Conservation (phyloP, 1,140 invertebrate genomes). For the Solen grandis region DNA sequence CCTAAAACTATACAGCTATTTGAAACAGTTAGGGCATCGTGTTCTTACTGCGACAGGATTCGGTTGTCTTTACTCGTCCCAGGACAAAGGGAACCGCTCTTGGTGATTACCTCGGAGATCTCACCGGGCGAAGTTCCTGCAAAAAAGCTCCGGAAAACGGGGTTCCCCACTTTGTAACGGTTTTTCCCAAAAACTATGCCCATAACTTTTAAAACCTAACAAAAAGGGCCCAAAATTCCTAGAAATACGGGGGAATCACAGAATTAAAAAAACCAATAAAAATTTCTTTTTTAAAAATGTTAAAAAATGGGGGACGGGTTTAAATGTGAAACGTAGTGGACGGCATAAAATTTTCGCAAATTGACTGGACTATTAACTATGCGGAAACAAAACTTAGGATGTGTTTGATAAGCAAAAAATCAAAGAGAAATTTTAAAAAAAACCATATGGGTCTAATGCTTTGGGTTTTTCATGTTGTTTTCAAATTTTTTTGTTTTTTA, state of each 20-base stretch:
- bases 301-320: conserved; percentile 13
- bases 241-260: conserved; percentile 39
- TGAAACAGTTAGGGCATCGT: conserved; percentile 71
- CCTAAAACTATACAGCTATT: conserved; percentile 76
- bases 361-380: neutral
- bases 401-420: conserved; percentile 17
- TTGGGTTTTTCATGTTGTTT: no score
- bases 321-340: neutral
- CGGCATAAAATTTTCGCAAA: conserved; percentile 6
- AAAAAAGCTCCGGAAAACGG: no score
- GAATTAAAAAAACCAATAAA: conserved; percentile 23
- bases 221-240: neutral
- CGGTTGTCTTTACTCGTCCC: conserved; percentile 66
- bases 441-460: conserved; percentile 5
- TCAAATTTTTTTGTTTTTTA: no score
- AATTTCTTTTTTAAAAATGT: conserved; percentile 21
- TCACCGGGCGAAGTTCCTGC: conserved; percentile 3
- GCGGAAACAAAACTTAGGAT: conserved; percentile 9
- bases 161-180: conserved; percentile 36
- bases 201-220: conserved; percentile 2
- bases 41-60: conserved; percentile 81
- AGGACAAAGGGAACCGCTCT: conserved; percentile 15
- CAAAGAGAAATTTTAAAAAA: neutral
- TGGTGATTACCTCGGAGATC: conserved; percentile 20
- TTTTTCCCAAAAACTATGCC: conserved; percentile 55